Evolutionary conservation across 2,113 vertebrate genomes (phyloP), one percentile per base, ranked within the genome.

Genomic region (Oreotragus oreotragus): DNA sequence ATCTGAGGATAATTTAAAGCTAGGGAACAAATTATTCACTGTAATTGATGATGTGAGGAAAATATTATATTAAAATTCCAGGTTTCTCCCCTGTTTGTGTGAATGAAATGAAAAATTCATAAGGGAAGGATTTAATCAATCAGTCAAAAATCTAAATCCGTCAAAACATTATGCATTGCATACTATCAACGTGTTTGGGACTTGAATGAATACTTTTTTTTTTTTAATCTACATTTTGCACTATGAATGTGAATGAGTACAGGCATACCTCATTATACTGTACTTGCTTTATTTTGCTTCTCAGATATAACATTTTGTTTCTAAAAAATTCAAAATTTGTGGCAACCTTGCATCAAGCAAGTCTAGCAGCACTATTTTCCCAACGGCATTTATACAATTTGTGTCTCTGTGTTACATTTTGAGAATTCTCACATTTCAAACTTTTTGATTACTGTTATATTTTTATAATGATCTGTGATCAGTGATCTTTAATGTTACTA

Each of bases 41-140:
- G 43, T 92, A 92, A 94, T 85, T 95, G 77, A 92, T 53, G 53
- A 92, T 45, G 58, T 89, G 84, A 95, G 58, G 84, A 73, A 81
- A 86, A 85, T 77, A 64, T 53, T 87, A 83, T 83, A 94, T 97
- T 94, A 94, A 95, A 93, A 97, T 86, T 90, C 21, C 11, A 84
- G 43, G 28, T 77, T 95, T 96, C 55, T 88, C 86, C 87, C n/a
- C 14, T 76, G 10, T 97, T 89, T 95, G 33, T 53, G 15, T 94
- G 92, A 93, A 91, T 91, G 51, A 96, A 97, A 97, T 98, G 88
- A 98, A 98, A 97, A 79, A 97, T 97, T 97, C 94, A 91, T 97
- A 91, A 96, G 95, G 84, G 23, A 96, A 88, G 3, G 81, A 95
- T 94, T 92, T 95, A 97, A 97, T 96, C 90, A 97, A 87, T 86